Evolutionary conservation across 2,113 vertebrate genomes (phyloP).

Genomic region (Origma solitaria): DNA sequence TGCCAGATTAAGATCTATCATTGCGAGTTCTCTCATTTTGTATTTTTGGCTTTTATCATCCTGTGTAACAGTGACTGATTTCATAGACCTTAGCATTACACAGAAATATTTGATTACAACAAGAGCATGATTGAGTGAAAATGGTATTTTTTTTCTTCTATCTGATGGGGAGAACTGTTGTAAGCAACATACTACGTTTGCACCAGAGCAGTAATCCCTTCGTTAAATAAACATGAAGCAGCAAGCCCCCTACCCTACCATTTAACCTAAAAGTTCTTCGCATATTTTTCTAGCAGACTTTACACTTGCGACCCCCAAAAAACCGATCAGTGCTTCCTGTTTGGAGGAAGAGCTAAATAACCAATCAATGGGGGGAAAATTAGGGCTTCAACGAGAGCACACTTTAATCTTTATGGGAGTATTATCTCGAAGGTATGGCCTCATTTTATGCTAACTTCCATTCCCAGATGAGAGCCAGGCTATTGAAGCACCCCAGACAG

Average conservation of each 20-base stretch:
- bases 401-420: rapidly evolving
- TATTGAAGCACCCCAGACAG: too few species aligned
- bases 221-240: not conserved
- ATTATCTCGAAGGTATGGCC: rapidly evolving
- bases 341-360: not conserved
- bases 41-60: not conserved
- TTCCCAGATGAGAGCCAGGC: not conserved
- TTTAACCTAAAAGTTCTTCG: not conserved
- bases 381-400: rapidly evolving
- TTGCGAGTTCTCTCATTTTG: not conserved
- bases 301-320: not conserved
- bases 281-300: not conserved
- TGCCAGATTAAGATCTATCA: not conserved
- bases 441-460: not conserved
- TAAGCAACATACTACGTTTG: not conserved
- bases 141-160: rapidly evolving
- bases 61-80: not conserved
- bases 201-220: not conserved
- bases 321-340: rapidly evolving
- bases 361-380: rapidly evolving
- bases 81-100: not conserved
- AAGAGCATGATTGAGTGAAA: not conserved
- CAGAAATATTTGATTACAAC: not conserved
- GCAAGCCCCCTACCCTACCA: not conserved
- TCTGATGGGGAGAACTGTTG: not conserved